Evolutionary conservation across 2,797 vertebrate species (phyloP).

Genomic region (Gila robusta): DNA sequence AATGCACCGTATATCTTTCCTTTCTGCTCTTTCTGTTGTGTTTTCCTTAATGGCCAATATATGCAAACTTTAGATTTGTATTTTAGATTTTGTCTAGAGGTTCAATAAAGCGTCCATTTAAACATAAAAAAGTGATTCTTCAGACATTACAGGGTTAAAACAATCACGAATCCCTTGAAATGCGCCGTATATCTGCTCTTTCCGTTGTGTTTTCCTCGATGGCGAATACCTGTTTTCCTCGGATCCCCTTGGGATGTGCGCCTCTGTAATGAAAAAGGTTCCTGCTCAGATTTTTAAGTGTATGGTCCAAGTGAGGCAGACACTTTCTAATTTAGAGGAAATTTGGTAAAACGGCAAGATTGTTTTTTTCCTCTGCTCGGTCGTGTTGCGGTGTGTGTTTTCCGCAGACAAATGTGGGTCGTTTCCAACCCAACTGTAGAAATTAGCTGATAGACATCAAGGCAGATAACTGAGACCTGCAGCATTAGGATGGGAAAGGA

Average conservation of each 20-base stretch:
- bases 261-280: constrained; percentile 76
- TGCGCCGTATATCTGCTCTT: background rate
- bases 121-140: background rate
- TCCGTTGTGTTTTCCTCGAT: constrained; percentile 34
- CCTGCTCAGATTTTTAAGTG: constrained; percentile 59
- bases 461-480: constrained; percentile 87
- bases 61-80: background rate
- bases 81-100: background rate
- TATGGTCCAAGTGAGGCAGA: constrained; percentile 73
- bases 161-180: background rate
- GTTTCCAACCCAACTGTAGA: constrained; percentile 81
- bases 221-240: constrained; percentile 53
- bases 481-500: constrained; percentile 86
- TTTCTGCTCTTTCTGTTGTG: constrained; percentile 17
- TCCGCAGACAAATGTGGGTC: constrained; percentile 79
- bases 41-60: constrained; percentile 41
- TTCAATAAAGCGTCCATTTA: background rate
- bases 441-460: constrained; percentile 90
- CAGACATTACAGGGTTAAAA: background rate
- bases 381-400: constrained; percentile 62
- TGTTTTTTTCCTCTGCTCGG: constrained; percentile 75
- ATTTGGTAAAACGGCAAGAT: constrained; percentile 86
- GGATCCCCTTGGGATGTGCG: constrained; percentile 57
- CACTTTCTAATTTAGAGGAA: constrained; percentile 87
- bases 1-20: too few species aligned